Evolutionary conservation across 2,888 invertebrate genomes (phyloP), one percentile per base, ranked within the genome.

Genomic region (Embidobia sp.): DNA sequence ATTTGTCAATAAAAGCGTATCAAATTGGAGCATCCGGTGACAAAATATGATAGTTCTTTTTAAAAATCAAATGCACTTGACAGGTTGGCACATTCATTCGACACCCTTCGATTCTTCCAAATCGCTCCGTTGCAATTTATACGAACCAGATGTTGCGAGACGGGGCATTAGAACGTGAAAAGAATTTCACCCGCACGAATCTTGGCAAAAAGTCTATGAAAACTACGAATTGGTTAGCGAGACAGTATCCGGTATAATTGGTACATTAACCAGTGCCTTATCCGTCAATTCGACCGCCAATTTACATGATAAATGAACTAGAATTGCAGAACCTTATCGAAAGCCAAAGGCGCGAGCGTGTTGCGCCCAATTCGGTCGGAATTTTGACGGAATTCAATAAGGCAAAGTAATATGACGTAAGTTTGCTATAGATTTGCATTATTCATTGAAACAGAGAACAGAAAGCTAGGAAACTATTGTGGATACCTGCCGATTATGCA

Each of bases 41-140:
- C 22, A 37, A 64, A 63, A 57, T 26, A 18, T 40, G 40, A 53
- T 33, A 46, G 33, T 57, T 55, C 57, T 64, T 72, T 57, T 74
- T 40, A 74, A 51, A 51, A 55, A 59, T 74, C 73, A 66, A 74
- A 74, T 35, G 55, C 48, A 27, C 53, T 11, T 46, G 74, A 74
- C 59, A 66, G 66, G 59, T 57, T 70, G 64, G 64, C 76, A 64
- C 64, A 53, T 70, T 76, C 64, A 66, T 76, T 70, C 64, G 29
- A 40, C 64, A 49, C 51, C 61, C 69, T 69, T 69, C 75, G 64
- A 63, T 69, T 76, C 69, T 69, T 67, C 64, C 66, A 63, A 69
- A 64, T 69, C 69, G 75, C 69, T 64, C 57, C 35, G 49, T 66
- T 48, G 66, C 70, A 70, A 70, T 77, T 77, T 77, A 77, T 77